phyloP scores from a whole-genome alignment of 2,888 invertebrate species.

The Epirrita christyi region DNA sequence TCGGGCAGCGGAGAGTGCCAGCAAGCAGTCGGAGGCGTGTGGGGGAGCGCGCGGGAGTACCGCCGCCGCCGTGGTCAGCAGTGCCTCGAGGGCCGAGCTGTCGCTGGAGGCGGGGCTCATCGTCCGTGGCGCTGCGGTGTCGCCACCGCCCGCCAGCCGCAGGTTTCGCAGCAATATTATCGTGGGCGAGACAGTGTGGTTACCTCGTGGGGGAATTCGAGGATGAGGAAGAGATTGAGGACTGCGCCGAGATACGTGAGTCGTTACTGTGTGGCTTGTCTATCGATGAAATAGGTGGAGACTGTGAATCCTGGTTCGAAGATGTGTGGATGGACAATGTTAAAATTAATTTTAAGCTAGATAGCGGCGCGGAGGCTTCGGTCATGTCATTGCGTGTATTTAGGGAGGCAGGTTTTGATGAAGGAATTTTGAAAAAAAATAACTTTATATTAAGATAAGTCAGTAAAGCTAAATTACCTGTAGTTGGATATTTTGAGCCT shows the following conservation, averaged over 20 bases:
- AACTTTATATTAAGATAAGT: constrained; percentile 8
- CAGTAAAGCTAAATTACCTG: constrained; percentile 7
- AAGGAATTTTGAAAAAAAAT: constrained; percentile 8
- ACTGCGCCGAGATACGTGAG: constrained; percentile 11
- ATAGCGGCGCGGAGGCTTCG: constrained; percentile 10
- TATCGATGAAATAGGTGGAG: constrained; percentile 3
- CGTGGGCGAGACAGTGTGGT: background rate
- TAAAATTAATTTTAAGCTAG: constrained; percentile 11
- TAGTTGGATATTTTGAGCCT: constrained; percentile 6
- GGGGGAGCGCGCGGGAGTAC: constrained; percentile 1
- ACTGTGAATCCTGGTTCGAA: constrained; percentile 7
- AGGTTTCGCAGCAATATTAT: background rate
- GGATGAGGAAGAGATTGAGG: constrained; percentile 5
- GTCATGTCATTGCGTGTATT: constrained; percentile 4
- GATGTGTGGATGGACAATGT: constrained; percentile 2
- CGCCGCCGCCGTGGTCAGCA: background rate
- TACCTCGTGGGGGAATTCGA: constrained; percentile 2
- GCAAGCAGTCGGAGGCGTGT: constrained; percentile 4
- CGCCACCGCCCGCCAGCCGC: background rate
- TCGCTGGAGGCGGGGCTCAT: background rate
- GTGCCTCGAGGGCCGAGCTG: background rate
- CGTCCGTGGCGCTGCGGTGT: background rate
- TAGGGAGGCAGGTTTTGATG: background rate
- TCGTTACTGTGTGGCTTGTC: constrained; percentile 12
- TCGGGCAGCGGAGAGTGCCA: constrained; percentile 11